These are phyloP conservation scores for Chaetogeoica ovagalla DNA, from an alignment of 2,888 invertebrate genomes.

Conservation along the genomic window DNA sequence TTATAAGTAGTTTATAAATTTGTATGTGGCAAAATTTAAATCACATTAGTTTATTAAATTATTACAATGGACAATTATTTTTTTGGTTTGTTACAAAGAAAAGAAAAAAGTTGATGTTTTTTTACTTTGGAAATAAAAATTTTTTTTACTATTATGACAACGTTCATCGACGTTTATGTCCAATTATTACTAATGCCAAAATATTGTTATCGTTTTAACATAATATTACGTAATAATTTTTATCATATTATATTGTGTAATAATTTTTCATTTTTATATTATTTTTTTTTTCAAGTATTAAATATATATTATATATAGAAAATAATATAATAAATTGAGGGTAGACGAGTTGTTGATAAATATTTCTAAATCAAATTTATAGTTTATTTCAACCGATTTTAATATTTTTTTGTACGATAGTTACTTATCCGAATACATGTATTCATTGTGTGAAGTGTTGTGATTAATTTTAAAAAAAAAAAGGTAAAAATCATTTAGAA, in stretches of 20 bases:
- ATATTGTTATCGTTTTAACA: slow-evolving; percentile 1
- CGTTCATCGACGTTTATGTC: background rate
- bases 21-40: slow-evolving; percentile 17
- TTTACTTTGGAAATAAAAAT: slow-evolving; percentile 16
- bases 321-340: background rate
- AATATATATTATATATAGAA: background rate
- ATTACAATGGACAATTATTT: background rate
- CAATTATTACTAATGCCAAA: background rate
- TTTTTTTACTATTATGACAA: background rate
- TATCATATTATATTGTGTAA: slow-evolving; percentile 3
- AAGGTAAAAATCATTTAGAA: too few species aligned
- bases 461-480: background rate
- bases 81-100: background rate
- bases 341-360: background rate
- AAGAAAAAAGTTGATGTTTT: slow-evolving; percentile 8
- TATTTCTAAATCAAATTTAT: slow-evolving; percentile 13
- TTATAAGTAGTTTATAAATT: slow-evolving; percentile 17
- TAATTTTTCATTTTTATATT: background rate
- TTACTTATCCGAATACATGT: background rate
- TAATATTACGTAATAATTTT: background rate
- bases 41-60: slow-evolving; percentile 21
- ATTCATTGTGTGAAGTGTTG: background rate
- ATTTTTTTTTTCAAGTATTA: background rate
- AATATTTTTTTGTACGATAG: slow-evolving; percentile 18
- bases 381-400: background rate